phyloP scores from a whole-genome alignment of 2,113 vertebrate genomes.

The Serilophus lunatus region DNA sequence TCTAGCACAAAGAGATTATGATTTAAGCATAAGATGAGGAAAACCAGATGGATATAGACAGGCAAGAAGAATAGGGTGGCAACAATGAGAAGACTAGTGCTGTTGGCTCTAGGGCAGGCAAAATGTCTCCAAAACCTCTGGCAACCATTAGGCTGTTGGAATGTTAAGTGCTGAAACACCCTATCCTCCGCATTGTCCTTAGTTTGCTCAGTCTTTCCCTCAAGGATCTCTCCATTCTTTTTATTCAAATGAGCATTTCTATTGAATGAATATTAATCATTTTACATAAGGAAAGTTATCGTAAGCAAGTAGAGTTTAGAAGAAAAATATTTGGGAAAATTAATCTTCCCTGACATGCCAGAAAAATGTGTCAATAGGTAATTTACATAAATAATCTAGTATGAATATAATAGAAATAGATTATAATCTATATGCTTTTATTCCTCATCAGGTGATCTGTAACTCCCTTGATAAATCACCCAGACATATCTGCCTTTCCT shows the following conservation, averaged over 20 bases:
- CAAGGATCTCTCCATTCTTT: not conserved
- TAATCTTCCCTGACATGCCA: not conserved
- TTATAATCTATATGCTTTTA: not conserved
- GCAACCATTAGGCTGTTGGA: not conserved
- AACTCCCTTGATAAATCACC: not conserved
- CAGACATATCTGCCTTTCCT: not conserved
- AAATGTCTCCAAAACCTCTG: constrained; percentile 14
- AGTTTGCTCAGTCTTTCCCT: not conserved
- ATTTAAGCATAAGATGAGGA: not conserved
- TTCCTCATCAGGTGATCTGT: not conserved
- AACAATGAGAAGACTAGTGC: not conserved
- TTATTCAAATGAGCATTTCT: not conserved
- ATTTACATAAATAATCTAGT: not conserved
- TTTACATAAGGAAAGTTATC: not conserved
- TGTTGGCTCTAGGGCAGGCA: not conserved
- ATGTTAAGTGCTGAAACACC: not conserved
- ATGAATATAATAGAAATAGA: not conserved
- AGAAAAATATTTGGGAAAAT: not conserved
- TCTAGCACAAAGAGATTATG: not conserved
- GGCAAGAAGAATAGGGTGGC: constrained; percentile 6
- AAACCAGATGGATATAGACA: not conserved
- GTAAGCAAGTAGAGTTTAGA: not conserved
- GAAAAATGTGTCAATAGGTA: not conserved
- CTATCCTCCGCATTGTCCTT: not conserved
- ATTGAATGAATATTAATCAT: not conserved